Base-by-base conservation (phyloP, 2,113 vertebrate genomes). In the Circaetus gallicus region DNA sequence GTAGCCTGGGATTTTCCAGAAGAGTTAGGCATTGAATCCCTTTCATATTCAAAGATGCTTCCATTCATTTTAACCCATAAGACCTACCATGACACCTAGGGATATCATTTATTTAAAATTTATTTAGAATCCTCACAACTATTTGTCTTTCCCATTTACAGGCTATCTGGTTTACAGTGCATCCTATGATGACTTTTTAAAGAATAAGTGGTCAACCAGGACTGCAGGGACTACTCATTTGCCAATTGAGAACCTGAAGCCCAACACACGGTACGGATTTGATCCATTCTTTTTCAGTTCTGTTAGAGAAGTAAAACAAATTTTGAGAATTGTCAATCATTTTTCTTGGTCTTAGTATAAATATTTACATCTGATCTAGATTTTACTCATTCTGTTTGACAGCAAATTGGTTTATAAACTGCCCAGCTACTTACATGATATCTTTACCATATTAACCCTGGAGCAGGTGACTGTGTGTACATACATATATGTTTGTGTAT, bases 131-230 rank as follows among this genome's bases (percentile, higher is more conserved):
- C 34, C 28, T 94, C 49, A 32, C 18, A 56, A 12, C 7, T 47
- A 11, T 63, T 77, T 93, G 15, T 67, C 32, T 24, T 94, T 84
- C 59, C 49, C 26, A 0, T 89, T 89, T 50, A 32, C 95, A 99
- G 99, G 99, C 36, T 99, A 99, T 97, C 97, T 99, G 98, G 99
- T 99, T 71, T 98, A 99, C 93, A 99, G 99, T 31, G 99, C 99
- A 24, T 99, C 99, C 28, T 99, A 99, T 55, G 99, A 99, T 59
- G 99, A 99, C 76, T 98, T 99, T 86, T 98, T 99, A 80, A 99
- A 99, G 95, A 99, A 99, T 91, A 98, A 99, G 76, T 99, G 99
- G 99, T 99, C 99, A 55, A 97, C 99, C 10, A 98, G 97, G 55
- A 45, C 97, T 42, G 98, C 99, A 16, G 98, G 96, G 16, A 98